Evolutionary conservation across 1,140 invertebrate species (phyloP).

Genomic region (Whitmania pigra): DNA sequence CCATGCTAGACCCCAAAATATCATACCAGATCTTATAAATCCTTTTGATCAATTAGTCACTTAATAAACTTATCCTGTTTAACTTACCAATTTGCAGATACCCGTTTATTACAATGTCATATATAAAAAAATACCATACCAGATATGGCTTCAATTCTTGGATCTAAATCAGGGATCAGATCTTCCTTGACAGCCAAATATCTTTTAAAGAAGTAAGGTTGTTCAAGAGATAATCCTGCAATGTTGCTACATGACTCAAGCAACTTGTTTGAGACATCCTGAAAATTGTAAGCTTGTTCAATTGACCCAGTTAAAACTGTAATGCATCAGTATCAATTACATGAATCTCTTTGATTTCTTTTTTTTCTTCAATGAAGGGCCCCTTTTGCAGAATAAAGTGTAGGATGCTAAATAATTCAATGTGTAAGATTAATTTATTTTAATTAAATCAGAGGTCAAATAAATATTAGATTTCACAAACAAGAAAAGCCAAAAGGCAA

Average conservation of each 20-base stretch:
- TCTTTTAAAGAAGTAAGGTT: conserved; percentile 76
- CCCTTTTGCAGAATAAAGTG: conserved; percentile 3
- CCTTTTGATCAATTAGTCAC: too few relatives aligned
- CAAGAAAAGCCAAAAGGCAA: background rate
- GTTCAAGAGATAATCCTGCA: conserved; percentile 73
- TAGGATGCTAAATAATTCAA: background rate
- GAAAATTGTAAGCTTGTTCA: background rate
- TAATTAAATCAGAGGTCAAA: background rate
- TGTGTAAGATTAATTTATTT: background rate
- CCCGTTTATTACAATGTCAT: too few relatives aligned
- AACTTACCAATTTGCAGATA: too few relatives aligned
- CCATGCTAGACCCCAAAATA: too few relatives aligned
- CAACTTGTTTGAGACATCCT: conserved; percentile 50
- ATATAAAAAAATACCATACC: too few relatives aligned
- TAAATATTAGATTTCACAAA: background rate
- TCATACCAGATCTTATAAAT: too few relatives aligned
- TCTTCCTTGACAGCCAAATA: conserved; percentile 64
- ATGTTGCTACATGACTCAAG: conserved; percentile 72
- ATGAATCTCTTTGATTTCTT: background rate
- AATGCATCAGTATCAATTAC: background rate
- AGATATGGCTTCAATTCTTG: too few relatives aligned
- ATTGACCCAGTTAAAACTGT: background rate
- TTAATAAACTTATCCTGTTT: too few relatives aligned
- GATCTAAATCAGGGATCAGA: conserved; percentile 42
- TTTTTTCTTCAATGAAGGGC: background rate